Evolutionary conservation across 1,140 invertebrate species (phyloP).

Genomic region (Nasonia longicornis): DNA sequence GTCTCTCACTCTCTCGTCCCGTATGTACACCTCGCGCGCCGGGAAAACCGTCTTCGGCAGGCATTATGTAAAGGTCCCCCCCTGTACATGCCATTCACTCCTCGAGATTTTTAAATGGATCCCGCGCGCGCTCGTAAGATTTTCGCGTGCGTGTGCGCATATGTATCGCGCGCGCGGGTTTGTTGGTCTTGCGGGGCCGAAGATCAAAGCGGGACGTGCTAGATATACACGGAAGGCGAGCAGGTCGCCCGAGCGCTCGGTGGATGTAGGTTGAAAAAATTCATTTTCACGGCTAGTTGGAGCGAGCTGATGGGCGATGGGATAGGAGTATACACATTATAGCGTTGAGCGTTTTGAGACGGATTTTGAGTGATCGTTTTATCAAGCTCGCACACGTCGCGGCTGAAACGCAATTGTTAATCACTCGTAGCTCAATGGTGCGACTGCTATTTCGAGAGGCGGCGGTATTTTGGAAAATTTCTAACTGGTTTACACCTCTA

Average conservation of each 20-base stretch:
- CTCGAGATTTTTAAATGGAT: conserved; percentile 27
- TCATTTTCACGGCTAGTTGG: not conserved
- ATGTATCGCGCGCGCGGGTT: not conserved
- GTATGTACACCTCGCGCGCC: not conserved
- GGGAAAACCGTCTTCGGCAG: not conserved
- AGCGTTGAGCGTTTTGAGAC: no score
- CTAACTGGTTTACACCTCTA: not conserved
- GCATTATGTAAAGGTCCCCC: conserved; percentile 23
- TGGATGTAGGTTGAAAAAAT: conserved; percentile 9
- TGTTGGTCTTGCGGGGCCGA: conserved; percentile 12
- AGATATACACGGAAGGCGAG: not conserved
- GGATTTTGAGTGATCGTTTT: no score
- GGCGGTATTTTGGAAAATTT: not conserved
- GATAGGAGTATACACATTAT: not conserved
- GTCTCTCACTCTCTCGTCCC: not conserved
- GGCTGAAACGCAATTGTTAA: not conserved
- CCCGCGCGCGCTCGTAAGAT: not conserved
- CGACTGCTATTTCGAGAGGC: not conserved
- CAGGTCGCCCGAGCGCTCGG: not conserved
- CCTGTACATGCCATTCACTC: not conserved
- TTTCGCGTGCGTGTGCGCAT: not conserved
- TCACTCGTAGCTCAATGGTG: not conserved
- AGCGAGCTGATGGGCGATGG: not conserved
- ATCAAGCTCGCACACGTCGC: no score
- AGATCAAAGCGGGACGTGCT: conserved; percentile 25